Evolutionary conservation across 2,113 vertebrate species (phyloP).

Genomic region (Emberiza fucata): DNA sequence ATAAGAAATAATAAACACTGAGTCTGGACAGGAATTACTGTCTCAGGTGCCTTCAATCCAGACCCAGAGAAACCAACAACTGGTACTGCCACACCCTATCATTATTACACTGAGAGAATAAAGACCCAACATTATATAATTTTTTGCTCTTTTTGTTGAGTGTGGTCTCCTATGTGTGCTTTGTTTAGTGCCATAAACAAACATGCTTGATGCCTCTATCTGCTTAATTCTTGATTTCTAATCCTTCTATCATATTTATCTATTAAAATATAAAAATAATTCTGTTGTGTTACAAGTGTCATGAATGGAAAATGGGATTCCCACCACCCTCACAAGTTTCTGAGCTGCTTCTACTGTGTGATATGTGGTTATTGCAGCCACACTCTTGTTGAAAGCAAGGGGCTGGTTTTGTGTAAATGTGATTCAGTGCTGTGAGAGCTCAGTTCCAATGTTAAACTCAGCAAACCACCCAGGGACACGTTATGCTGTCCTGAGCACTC

Average conservation of each 20-base stretch:
- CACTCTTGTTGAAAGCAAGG: not conserved
- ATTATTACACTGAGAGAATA: not conserved
- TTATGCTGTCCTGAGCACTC: not conserved
- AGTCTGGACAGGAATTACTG: no score
- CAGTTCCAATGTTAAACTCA: not conserved
- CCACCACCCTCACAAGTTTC: not conserved
- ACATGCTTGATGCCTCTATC: not conserved
- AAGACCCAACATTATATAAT: not conserved
- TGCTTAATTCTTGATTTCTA: not conserved
- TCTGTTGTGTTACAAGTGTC: not conserved
- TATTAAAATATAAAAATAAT: not conserved
- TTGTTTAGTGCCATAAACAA: not conserved
- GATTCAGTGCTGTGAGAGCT: accelerated
- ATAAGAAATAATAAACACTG: no score
- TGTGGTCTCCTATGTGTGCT: not conserved
- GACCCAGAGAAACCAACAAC: no score
- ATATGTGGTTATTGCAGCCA: not conserved
- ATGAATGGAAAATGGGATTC: not conserved
- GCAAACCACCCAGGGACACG: not conserved
- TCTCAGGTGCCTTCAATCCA: no score
- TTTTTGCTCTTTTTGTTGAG: not conserved
- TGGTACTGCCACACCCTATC: not conserved
- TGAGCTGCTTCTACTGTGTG: not conserved
- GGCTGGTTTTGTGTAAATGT: not conserved
- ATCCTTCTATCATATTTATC: not conserved